These are phyloP conservation scores for Tricholaema leucomelas DNA, from an alignment of 2,113 vertebrate genomes.

Conservation along the genomic window DNA sequence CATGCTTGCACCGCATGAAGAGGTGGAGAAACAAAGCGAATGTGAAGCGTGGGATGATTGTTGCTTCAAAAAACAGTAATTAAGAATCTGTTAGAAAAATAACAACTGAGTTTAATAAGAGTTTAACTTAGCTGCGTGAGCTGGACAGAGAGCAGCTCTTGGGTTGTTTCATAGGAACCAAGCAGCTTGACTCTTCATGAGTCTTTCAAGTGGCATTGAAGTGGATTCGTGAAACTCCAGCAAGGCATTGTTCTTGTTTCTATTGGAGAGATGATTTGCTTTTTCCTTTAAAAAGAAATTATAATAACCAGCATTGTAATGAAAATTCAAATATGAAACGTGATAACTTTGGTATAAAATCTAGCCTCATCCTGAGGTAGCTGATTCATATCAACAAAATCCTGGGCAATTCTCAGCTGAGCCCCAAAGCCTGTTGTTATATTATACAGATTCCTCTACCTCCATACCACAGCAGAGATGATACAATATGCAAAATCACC, in stretches of 20 bases:
- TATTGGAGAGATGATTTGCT: background rate
- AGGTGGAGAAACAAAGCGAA: slow-evolving; percentile 64
- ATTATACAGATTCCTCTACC: background rate
- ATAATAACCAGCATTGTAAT: background rate
- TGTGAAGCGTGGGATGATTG: slow-evolving; percentile 53
- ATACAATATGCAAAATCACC: slow-evolving; percentile 55
- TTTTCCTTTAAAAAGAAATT: background rate
- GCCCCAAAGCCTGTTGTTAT: slow-evolving; percentile 32
- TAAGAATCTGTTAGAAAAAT: slow-evolving; percentile 68
- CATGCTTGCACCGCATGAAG: slow-evolving; percentile 48
- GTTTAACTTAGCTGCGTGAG: slow-evolving; percentile 63
- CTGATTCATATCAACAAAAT: background rate
- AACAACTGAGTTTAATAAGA: slow-evolving; percentile 65
- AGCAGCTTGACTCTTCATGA: background rate
- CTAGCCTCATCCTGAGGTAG: background rate
- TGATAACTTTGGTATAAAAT: background rate
- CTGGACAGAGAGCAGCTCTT: slow-evolving; percentile 44
- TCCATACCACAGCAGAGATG: background rate
- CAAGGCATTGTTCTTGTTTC: slow-evolving; percentile 38
- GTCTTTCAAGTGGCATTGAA: slow-evolving; percentile 55
- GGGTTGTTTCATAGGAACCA: slow-evolving; percentile 30
- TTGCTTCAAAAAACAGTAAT: slow-evolving; percentile 65
- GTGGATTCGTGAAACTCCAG: slow-evolving; percentile 35
- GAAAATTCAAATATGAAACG: background rate
- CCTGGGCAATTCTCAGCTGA: slow-evolving; percentile 7